A percentile compares a stretch with the other conserved stretches of the same genome.
Conservation (phyloP, 1,140 invertebrate genomes). For the Hestina assimilis region DNA sequence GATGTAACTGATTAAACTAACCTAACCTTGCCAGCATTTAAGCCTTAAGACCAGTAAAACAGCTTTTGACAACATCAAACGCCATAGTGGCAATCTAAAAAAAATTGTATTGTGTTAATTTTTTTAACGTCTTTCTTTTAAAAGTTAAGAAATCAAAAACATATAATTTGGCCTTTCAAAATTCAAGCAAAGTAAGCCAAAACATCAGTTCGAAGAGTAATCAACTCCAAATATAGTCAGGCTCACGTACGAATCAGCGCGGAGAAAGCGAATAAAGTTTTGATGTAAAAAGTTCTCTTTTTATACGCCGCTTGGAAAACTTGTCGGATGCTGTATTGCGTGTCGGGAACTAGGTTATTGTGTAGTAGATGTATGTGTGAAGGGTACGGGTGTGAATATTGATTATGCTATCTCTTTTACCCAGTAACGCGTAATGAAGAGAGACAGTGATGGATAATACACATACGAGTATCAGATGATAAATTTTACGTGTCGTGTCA, state of each 20-base stretch:
- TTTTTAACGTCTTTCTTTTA: too few relatives aligned
- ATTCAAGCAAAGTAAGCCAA: not conserved
- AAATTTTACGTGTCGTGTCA: not conserved
- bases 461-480: not conserved
- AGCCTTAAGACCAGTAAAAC: too few relatives aligned
- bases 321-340: constrained; percentile 35
- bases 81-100: too few relatives aligned
- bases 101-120: too few relatives aligned
- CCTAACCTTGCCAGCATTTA: too few relatives aligned
- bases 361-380: constrained; percentile 7
- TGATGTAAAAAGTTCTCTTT: constrained; percentile 74
- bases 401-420: constrained; percentile 8
- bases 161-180: too few relatives aligned
- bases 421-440: not conserved
- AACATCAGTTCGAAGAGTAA: constrained; percentile 36
- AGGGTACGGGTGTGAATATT: constrained; percentile 1
- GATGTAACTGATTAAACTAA: too few relatives aligned
- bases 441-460: constrained; percentile 3
- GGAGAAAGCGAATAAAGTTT: constrained; percentile 63
- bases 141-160: not conserved
- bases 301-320: constrained; percentile 56
- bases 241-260: constrained; percentile 65
- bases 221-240: constrained; percentile 59
- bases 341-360: constrained; percentile 24
- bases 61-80: too few relatives aligned